Evolutionary conservation across 1,140 invertebrate species (phyloP).

Genomic region (Catajapyx aquilonaris): DNA sequence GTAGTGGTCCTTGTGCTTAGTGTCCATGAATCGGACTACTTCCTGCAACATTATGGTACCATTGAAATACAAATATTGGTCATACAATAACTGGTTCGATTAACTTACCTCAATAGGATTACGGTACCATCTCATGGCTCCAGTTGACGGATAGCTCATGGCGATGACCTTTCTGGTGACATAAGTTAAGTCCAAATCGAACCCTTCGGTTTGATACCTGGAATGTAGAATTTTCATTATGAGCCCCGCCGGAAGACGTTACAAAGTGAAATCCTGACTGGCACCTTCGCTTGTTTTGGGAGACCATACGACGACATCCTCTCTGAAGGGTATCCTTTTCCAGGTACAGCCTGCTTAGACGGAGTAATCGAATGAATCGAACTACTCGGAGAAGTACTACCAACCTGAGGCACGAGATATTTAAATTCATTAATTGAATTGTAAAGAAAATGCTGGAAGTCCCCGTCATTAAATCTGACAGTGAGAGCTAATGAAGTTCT

Average conservation of each 20-base stretch:
- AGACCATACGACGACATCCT: conserved; percentile 27
- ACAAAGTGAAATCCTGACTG: no score
- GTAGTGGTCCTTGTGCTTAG: conserved; percentile 31
- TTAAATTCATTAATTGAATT: no score
- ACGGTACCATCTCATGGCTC: conserved; percentile 30
- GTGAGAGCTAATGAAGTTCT: no score
- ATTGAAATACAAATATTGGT: no score
- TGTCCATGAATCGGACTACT: conserved; percentile 32
- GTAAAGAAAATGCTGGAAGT: no score
- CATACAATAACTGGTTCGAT: no score
- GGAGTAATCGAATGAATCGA: conserved; percentile 25
- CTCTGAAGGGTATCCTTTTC: conserved; percentile 23
- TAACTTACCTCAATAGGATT: conserved; percentile 30
- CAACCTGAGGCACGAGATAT: no score
- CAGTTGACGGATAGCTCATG: conserved; percentile 36
- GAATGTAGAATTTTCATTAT: no score
- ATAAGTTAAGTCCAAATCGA: conserved; percentile 36
- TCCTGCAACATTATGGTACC: conserved; percentile 24
- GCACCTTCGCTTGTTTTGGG: conserved; percentile 33
- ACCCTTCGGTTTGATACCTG: conserved; percentile 30
- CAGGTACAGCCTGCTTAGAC: conserved; percentile 22
- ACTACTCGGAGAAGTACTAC: no score
- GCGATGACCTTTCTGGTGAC: conserved; percentile 34
- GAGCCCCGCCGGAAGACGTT: no score
- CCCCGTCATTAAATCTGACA: no score